phyloP scores from a whole-genome alignment of 2,888 invertebrate species.

The Drosophila infuscata region DNA sequence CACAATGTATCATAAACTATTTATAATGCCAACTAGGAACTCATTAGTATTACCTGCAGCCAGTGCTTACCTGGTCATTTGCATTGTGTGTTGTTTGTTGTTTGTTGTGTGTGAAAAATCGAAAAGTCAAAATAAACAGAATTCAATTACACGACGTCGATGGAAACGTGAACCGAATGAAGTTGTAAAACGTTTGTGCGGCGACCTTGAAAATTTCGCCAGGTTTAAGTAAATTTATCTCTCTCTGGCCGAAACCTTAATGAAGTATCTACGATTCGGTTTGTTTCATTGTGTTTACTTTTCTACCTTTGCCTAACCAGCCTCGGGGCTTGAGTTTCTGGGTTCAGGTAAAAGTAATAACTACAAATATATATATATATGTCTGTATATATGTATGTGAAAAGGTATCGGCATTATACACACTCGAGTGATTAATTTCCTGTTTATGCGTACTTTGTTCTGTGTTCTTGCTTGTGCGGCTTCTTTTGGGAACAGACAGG shows the following conservation, averaged over 20 bases:
- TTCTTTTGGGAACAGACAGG: constrained; percentile 49
- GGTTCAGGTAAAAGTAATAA: constrained; percentile 44
- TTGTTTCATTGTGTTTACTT: constrained; percentile 38
- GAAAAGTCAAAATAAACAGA: constrained; percentile 78
- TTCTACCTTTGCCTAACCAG: constrained; percentile 25
- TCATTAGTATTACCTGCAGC: constrained; percentile 67
- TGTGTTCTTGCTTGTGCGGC: constrained; percentile 71
- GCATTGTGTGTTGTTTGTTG: constrained; percentile 50
- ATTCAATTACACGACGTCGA: constrained; percentile 63
- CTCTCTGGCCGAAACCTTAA: constrained; percentile 49
- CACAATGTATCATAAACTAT: constrained; percentile 63
- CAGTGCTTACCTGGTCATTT: constrained; percentile 45
- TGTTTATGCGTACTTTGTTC: constrained; percentile 70
- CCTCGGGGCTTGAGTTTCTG: constrained; percentile 38
- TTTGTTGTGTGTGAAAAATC: constrained; percentile 69
- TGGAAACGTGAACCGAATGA: constrained; percentile 51
- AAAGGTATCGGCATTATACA: constrained; percentile 60
- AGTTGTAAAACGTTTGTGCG: constrained; percentile 68
- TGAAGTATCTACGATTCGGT: constrained; percentile 48
- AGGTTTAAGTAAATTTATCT: constrained; percentile 48
- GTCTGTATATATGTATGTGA: constrained; percentile 32
- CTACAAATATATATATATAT: constrained; percentile 14
- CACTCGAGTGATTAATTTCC: constrained; percentile 78
- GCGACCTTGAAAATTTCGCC: constrained; percentile 66
- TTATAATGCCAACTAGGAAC: constrained; percentile 67